Conservation (phyloP, 2,888 invertebrate species). For the Volucella inanis region DNA sequence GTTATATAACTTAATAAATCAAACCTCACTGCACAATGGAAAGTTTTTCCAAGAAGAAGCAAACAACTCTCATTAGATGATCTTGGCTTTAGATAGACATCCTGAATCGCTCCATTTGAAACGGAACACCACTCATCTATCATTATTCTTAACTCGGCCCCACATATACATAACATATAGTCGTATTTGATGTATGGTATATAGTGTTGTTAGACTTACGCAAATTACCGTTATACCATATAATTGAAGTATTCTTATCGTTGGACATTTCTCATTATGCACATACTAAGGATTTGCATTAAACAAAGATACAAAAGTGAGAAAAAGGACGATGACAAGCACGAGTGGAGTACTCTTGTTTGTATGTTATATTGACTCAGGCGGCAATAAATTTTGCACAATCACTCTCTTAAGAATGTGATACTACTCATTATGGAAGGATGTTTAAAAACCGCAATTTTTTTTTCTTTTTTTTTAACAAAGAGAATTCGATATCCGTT, state of each 20-base stretch:
- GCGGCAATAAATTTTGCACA: constrained; percentile 42
- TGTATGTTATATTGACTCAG: constrained; percentile 29
- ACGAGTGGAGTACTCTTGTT: too few species aligned
- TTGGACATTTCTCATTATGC: constrained; percentile 19
- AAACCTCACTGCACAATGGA: too few species aligned
- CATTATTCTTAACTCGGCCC: background rate
- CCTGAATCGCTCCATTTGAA: background rate
- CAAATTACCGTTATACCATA: constrained; percentile 40
- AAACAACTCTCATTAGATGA: too few species aligned
- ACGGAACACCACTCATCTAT: background rate
- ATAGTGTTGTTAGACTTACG: constrained; percentile 6
- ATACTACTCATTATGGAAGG: constrained; percentile 44
- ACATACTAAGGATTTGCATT: background rate
- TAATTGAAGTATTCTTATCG: constrained; percentile 44
- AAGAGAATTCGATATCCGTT: background rate
- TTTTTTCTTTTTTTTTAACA: background rate
- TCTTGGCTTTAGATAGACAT: too few species aligned
- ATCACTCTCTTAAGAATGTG: constrained; percentile 46
- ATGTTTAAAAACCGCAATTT: constrained; percentile 32
- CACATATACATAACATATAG: constrained; percentile 20
- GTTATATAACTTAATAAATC: too few species aligned
- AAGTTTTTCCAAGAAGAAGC: too few species aligned
- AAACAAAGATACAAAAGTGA: background rate
- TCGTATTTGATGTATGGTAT: background rate
- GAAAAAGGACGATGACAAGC: too few species aligned